Base-by-base conservation (phyloP, 2,797 vertebrate genomes). In the Chloroceryle amazona region DNA sequence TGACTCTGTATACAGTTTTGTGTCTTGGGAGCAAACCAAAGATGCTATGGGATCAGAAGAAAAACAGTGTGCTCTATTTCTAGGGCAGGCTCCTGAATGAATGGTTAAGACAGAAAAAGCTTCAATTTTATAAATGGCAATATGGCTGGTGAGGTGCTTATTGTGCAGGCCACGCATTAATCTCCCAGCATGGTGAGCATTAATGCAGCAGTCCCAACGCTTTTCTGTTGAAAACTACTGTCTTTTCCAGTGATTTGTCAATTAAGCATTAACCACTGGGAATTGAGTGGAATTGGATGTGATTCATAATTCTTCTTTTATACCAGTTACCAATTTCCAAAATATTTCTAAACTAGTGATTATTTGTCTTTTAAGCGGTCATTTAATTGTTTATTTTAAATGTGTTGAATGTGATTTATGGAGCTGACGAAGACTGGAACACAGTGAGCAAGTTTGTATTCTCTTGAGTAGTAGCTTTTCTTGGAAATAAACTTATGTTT, bases 231-330 rank as follows among this genome's bases (percentile, higher is more conserved):
- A 90, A n/a, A 46, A 6, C 9, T 74, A 21, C 31, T 92, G 87
- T 70, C 70, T 80, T 70, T 79, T 60, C 58, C 58, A 75, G 23
- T 78, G 81, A 85, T 90, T 90, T 68, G 81, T 93, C 65, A 87
- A 91, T 87, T 86, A 68, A 89, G 35, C 49, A 52, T 90, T 78
- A 66, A 42, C 60, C 39, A 17, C 31, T 35, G 76, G 39, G 55
- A 86, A 54, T 28, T 86, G 35, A 72, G 29, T 52, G 31, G 37
- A 37, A 66, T 31, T 20, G 8, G 29, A 39, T 63, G 22, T 35
- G 55, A 87, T 54, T 76, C 7, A 35, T 49, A 58, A 41, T 63
- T 76, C 76, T 76, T 35, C 41, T 21, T 57, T 81, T 74, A 73
- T 67, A 31, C 21, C 60, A 81, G 58, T 91, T 88, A 88, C 10